Percentiles rank a stretch among this genome's conserved stretches.
These are phyloP conservation scores for Melipona quadrifasciata DNA, from an alignment of 1,140 invertebrate genomes.

Conservation along the genomic window DNA sequence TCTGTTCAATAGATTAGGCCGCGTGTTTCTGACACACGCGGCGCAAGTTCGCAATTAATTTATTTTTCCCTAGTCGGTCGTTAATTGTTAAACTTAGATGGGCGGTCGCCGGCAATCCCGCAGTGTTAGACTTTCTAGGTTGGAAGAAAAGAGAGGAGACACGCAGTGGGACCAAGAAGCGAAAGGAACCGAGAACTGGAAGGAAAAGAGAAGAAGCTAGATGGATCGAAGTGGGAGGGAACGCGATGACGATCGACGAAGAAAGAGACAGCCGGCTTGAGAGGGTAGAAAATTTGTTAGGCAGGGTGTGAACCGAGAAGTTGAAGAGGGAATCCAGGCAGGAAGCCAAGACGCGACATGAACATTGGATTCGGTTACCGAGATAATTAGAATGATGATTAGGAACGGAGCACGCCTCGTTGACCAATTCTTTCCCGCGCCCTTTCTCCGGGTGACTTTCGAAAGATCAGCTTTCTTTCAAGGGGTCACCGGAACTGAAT, in stretches of 20 bases:
- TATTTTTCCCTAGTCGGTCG: slow-evolving; percentile 73
- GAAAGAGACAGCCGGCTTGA: slow-evolving; percentile 10
- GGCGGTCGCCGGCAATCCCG: slow-evolving; percentile 70
- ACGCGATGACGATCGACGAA: slow-evolving; percentile 12
- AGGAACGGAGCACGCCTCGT: slow-evolving; percentile 76
- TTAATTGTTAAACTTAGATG: slow-evolving; percentile 81
- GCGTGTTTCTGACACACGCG: slow-evolving; percentile 67
- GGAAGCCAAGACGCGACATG: slow-evolving; percentile 73
- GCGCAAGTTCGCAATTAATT: slow-evolving; percentile 72
- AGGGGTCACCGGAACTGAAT: slow-evolving; percentile 2
- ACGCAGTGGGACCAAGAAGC: slow-evolving; percentile 2
- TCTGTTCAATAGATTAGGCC: slow-evolving; percentile 49
- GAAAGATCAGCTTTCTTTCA: slow-evolving; percentile 37
- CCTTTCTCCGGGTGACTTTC: slow-evolving; percentile 6
- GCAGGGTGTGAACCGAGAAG: slow-evolving; percentile 44
- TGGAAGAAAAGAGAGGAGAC: slow-evolving; percentile 49
- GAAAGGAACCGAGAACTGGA: slow-evolving; percentile 21
- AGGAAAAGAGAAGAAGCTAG: not conserved
- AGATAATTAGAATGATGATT: slow-evolving; percentile 81
- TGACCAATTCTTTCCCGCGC: slow-evolving; percentile 74
- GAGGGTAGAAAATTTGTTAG: slow-evolving; percentile 49
- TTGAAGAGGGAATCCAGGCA: slow-evolving; percentile 58
- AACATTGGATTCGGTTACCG: slow-evolving; percentile 76
- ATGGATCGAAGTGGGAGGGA: not conserved
- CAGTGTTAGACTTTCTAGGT: slow-evolving; percentile 46